Evolutionary conservation across 2,797 vertebrate species (phyloP).

Genomic region (Anas georgica): DNA sequence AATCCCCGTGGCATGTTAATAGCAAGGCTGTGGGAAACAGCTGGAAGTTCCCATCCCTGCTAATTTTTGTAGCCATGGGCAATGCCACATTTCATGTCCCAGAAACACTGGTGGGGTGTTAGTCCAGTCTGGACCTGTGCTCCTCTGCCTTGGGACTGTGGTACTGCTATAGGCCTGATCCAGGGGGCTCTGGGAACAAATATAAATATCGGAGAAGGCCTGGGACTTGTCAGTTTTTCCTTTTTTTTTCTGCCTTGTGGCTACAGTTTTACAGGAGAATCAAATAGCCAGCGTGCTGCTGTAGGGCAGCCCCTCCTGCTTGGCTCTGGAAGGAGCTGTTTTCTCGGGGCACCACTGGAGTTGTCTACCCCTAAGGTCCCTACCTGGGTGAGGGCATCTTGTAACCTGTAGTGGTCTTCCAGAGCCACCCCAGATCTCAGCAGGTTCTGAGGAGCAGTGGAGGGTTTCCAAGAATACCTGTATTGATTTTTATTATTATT

Average conservation of each 20-base stretch:
- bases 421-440: neutral
- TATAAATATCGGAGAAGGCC: neutral
- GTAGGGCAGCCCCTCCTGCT: neutral
- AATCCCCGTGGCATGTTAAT: neutral
- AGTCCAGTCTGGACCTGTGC: neutral
- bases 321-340: neutral
- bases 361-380: neutral
- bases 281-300: neutral
- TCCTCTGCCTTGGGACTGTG: neutral
- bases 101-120: fast-evolving
- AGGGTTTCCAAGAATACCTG: fast-evolving
- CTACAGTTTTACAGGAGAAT: neutral
- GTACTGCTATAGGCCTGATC: neutral
- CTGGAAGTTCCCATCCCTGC: neutral
- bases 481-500: too few species aligned
- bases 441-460: neutral
- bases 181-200: neutral
- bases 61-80: fast-evolving
- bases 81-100: neutral
- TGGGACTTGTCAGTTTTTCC: neutral
- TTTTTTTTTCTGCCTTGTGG: neutral
- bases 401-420: neutral
- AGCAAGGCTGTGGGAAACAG: neutral
- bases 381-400: neutral
- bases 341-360: neutral